These are phyloP conservation scores for Eulemur macaco DNA, from an alignment of 2,113 vertebrate genomes.

Conservation along the genomic window DNA sequence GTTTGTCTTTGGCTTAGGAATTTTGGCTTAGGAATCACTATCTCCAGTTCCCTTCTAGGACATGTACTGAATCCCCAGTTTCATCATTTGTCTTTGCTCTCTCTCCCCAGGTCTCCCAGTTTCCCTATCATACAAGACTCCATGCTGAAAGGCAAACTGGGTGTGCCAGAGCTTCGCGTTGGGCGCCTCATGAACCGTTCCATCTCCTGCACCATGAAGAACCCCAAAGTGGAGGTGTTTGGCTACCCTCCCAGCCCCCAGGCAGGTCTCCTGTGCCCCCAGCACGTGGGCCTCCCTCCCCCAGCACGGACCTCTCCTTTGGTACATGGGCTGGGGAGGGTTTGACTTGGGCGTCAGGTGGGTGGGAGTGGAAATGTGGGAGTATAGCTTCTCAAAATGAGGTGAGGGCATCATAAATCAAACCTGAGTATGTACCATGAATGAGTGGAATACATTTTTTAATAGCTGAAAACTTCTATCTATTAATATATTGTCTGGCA, in stretches of 20 bases:
- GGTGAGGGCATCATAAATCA: neutral
- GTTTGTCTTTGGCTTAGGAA: neutral
- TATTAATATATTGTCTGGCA: neutral
- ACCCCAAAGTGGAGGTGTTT: conserved; percentile 96
- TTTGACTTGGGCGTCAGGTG: conserved; percentile 56
- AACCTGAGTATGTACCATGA: neutral
- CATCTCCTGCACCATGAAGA: conserved; percentile 97
- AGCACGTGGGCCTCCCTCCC: conserved; percentile 86
- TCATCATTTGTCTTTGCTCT: conserved; percentile 13
- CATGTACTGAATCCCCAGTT: neutral
- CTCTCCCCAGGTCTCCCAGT: conserved; percentile 91
- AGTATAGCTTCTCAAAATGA: conserved; percentile 16
- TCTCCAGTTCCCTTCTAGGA: neutral
- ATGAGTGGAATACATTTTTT: neutral
- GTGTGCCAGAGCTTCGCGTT: conserved; percentile 93
- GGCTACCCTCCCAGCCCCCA: conserved; percentile 95
- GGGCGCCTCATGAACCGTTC: conserved; percentile 98
- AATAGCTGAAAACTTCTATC: neutral
- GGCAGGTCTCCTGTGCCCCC: conserved; percentile 89
- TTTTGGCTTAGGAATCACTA: neutral
- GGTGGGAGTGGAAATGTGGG: conserved; percentile 25
- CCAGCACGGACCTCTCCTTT: conserved; percentile 80
- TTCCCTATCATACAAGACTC: conserved; percentile 98
- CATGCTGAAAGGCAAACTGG: conserved; percentile 95
- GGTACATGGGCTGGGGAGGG: conserved; percentile 76